These are phyloP conservation scores for Lota lota DNA, from an alignment of 2,113 vertebrate genomes.

Conservation along the genomic window DNA sequence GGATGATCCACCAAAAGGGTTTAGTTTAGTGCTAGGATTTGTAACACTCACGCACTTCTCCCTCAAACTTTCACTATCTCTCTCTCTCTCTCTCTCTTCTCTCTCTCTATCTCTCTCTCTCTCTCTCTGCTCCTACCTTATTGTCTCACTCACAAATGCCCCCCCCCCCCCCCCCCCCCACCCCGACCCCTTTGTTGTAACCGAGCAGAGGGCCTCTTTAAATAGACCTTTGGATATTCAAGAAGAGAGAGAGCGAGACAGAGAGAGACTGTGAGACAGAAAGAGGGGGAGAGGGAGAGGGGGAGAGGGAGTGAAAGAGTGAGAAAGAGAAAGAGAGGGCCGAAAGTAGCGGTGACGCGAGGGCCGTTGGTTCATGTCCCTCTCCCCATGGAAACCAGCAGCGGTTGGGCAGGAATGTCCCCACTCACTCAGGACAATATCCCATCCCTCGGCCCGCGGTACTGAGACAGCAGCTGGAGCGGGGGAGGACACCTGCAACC, in stretches of 20 bases:
- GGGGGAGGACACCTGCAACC: slow-evolving; percentile 54
- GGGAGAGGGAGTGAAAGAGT: too few species aligned
- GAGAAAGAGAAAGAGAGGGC: too few species aligned
- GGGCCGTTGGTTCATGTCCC: slow-evolving; percentile 86
- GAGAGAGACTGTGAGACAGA: too few species aligned
- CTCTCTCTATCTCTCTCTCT: slow-evolving; percentile 10
- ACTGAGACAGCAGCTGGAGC: slow-evolving; percentile 57
- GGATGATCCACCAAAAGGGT: too few species aligned
- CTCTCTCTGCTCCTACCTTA: slow-evolving; percentile 39
- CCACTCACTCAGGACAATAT: slow-evolving; percentile 86
- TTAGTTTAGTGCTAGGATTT: not conserved
- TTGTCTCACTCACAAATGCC: not conserved
- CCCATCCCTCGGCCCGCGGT: slow-evolving; percentile 74
- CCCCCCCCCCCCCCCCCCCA: slow-evolving; percentile 36
- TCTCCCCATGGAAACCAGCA: slow-evolving; percentile 95
- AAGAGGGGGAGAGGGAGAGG: too few species aligned
- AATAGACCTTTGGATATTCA: slow-evolving; percentile 76
- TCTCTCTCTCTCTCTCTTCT: slow-evolving; percentile 3
- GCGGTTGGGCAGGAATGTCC: slow-evolving; percentile 88
- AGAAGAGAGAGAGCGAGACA: slow-evolving; percentile 38
- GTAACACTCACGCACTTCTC: slow-evolving; percentile 6
- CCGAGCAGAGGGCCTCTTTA: slow-evolving; percentile 71
- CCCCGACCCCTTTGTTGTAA: slow-evolving; percentile 68
- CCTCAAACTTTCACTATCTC: slow-evolving; percentile 27
- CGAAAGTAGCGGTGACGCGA: slow-evolving; percentile 65